Evolutionary conservation across 2,797 vertebrate species (phyloP).

Genomic region (Martes flavigula): DNA sequence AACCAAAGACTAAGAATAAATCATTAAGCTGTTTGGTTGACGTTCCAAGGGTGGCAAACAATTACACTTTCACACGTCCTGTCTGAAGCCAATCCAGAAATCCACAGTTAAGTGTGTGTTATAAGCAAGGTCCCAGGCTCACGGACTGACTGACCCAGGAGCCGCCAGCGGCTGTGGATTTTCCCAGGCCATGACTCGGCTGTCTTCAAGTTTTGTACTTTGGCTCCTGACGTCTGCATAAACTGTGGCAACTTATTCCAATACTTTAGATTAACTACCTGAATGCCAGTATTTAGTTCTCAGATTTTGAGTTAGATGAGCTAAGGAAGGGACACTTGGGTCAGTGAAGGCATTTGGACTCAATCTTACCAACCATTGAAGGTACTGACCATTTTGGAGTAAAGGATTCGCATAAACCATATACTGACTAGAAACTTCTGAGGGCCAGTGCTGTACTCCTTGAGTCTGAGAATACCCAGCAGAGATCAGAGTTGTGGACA

Average conservation of each 20-base stretch:
- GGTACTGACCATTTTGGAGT: rapidly evolving
- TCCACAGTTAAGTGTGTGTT: rapidly evolving
- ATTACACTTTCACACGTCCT: not conserved
- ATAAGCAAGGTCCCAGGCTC: rapidly evolving
- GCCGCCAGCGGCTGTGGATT: not conserved
- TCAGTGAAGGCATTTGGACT: not conserved
- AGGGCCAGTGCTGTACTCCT: too few species aligned
- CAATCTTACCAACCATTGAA: not conserved
- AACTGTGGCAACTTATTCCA: not conserved
- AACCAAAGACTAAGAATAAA: not conserved
- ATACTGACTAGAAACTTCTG: not conserved
- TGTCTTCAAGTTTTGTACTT: not conserved
- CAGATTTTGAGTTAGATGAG: not conserved
- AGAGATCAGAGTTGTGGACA: not conserved
- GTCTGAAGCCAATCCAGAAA: not conserved
- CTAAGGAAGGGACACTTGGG: not conserved
- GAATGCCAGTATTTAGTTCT: not conserved
- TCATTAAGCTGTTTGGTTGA: not conserved
- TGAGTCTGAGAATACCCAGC: too few species aligned
- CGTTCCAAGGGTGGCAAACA: not conserved
- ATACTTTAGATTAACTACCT: not conserved
- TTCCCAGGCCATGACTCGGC: not conserved
- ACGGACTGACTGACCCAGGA: rapidly evolving
- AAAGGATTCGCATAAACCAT: not conserved
- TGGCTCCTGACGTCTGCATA: too few species aligned